These are phyloP conservation scores for Ridgeia piscesae DNA, from an alignment of 1,140 invertebrate species.

Conservation along the genomic window DNA sequence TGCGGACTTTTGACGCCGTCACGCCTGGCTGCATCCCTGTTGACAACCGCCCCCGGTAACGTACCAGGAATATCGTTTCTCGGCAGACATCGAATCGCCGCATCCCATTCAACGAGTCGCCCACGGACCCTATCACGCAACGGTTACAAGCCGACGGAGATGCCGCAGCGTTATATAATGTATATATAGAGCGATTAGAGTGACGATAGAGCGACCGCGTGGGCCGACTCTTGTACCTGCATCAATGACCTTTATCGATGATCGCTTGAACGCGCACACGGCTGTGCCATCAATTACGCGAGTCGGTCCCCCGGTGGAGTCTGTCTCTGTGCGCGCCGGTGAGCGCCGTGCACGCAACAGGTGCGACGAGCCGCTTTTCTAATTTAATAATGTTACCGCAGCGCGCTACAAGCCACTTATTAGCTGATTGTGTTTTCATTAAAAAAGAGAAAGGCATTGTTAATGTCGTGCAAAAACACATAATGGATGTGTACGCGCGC, in stretches of 20 bases:
- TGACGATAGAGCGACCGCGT: background rate
- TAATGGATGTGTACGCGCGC: background rate
- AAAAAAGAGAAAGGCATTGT: background rate
- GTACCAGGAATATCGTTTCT: background rate
- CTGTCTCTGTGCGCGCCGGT: background rate
- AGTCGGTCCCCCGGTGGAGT: background rate
- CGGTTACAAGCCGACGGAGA: background rate
- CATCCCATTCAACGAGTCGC: background rate
- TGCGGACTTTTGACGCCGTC: background rate
- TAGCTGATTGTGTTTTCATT: background rate
- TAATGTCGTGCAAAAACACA: background rate
- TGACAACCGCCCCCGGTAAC: background rate
- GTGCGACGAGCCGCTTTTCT: background rate
- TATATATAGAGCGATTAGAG: background rate
- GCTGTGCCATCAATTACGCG: background rate
- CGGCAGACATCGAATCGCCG: background rate
- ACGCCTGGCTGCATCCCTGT: background rate
- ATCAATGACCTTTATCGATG: background rate
- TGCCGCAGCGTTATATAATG: background rate
- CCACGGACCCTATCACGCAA: background rate
- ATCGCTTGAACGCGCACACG: background rate
- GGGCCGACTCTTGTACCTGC: background rate
- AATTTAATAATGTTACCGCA: background rate
- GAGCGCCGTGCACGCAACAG: background rate
- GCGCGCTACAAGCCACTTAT: background rate